A percentile compares a stretch with the other conserved stretches of the same genome.
Evolutionary conservation across 1,140 invertebrate genomes (phyloP).

Genomic region (Hormaphis cornu): DNA sequence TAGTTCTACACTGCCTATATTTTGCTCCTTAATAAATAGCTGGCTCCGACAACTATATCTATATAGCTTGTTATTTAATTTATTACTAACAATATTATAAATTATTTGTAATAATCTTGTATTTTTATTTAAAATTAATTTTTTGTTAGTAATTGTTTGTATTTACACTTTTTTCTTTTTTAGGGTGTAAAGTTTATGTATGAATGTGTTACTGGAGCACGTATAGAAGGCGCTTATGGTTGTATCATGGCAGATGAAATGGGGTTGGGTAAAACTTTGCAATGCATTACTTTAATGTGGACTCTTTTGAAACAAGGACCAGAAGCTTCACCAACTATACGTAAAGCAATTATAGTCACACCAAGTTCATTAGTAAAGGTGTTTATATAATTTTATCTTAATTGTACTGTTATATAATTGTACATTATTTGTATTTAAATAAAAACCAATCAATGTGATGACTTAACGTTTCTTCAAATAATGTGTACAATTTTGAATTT

Average conservation of each 20-base stretch:
- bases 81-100: no score
- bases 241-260: slow-evolving; percentile 99
- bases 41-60: no score
- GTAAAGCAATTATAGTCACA: slow-evolving; percentile 89
- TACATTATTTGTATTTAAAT: no score
- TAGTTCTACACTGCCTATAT: no score
- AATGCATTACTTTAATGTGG: slow-evolving; percentile 96
- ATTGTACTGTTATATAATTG: neutral
- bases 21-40: no score
- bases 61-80: no score
- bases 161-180: slow-evolving; percentile 30
- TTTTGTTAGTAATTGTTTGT: neutral
- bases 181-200: slow-evolving; percentile 99
- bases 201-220: slow-evolving; percentile 90
- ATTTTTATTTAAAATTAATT: no score
- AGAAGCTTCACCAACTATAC: slow-evolving; percentile 73
- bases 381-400: slow-evolving; percentile 16
- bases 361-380: slow-evolving; percentile 93
- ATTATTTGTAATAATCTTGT: no score
- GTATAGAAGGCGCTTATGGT: slow-evolving; percentile 79
- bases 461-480: no score
- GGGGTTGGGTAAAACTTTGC: slow-evolving; percentile 93
- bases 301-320: slow-evolving; percentile 81
- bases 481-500: no score
- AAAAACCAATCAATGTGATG: no score